Evolutionary conservation across 23 tunicate genomes (phyloP).

Genomic region (Diplosoma virens): DNA sequence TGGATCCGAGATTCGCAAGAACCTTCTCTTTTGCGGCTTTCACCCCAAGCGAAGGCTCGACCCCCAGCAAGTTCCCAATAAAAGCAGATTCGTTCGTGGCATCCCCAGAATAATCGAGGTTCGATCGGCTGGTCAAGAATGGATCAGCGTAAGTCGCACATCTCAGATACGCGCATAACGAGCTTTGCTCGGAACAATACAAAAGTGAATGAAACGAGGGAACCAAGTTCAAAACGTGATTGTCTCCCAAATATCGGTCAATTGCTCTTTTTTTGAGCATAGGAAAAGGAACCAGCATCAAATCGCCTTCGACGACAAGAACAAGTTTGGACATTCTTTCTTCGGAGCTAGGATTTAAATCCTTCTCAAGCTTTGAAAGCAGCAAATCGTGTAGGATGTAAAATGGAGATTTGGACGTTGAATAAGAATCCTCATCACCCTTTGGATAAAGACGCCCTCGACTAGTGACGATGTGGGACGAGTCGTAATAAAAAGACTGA

Average conservation of each 20-base stretch:
- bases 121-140: no score
- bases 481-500: not conserved
- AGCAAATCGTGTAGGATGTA: slow-evolving; percentile 41
- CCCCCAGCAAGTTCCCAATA: no score
- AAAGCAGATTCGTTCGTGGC: no score
- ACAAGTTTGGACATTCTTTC: not conserved
- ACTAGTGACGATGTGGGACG: slow-evolving; percentile 5
- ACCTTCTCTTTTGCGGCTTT: slow-evolving; percentile 30
- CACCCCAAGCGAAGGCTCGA: slow-evolving; percentile 43
- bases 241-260: slow-evolving; percentile 49
- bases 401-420: slow-evolving; percentile 24
- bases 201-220: slow-evolving; percentile 20
- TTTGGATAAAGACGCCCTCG: not conserved
- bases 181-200: no score
- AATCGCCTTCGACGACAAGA: slow-evolving; percentile 37
- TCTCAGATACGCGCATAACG: no score
- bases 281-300: slow-evolving; percentile 58
- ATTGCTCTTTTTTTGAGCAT: slow-evolving; percentile 53
- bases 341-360: not conserved
- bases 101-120: no score
- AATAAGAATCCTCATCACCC: not conserved
- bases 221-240: slow-evolving; percentile 8
- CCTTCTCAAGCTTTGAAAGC: slow-evolving; percentile 14
- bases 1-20: slow-evolving; percentile 8
- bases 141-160: no score